Percentiles rank a stretch among this genome's conserved stretches.
These are phyloP conservation scores for Parthenolecanium corni DNA, from an alignment of 2,888 invertebrate species.

Conservation along the genomic window DNA sequence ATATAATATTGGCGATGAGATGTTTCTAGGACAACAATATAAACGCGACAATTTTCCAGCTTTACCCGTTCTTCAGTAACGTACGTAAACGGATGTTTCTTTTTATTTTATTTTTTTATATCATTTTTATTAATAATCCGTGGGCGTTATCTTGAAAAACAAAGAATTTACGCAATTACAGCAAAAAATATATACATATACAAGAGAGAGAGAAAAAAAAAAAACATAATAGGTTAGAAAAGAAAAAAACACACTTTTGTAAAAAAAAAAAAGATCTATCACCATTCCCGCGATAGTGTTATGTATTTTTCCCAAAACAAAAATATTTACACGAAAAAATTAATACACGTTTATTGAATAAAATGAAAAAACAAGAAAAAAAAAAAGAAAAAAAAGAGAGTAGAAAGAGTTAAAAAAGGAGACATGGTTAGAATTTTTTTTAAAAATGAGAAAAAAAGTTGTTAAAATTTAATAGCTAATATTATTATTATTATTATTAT, in stretches of 20 bases:
- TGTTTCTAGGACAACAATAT: not conserved
- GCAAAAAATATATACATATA: not conserved
- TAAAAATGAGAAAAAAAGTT: too few species aligned
- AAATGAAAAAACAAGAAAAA: conserved; percentile 1
- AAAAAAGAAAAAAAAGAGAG: not conserved
- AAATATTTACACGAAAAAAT: not conserved
- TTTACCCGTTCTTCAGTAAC: not conserved
- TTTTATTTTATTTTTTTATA: not conserved
- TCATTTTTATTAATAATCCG: not conserved
- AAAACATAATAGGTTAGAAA: not conserved
- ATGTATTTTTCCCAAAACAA: not conserved
- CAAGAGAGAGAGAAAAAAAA: not conserved
- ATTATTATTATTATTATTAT: too few species aligned
- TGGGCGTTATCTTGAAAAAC: not conserved
- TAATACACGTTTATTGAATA: not conserved
- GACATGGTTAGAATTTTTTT: conserved; percentile 1
- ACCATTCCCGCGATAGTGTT: conserved; percentile 19
- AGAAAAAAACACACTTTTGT: not conserved
- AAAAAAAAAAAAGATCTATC: conserved; percentile 1
- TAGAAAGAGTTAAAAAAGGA: not conserved
- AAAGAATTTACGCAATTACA: too few species aligned
- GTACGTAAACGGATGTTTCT: not conserved
- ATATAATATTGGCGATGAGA: too few species aligned
- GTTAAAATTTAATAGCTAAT: too few species aligned
- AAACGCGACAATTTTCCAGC: not conserved